A percentile compares a stretch with the other conserved stretches of the same genome.
phyloP scores from a whole-genome alignment of 2,888 invertebrate genomes.

The Sabatieria punctata region DNA sequence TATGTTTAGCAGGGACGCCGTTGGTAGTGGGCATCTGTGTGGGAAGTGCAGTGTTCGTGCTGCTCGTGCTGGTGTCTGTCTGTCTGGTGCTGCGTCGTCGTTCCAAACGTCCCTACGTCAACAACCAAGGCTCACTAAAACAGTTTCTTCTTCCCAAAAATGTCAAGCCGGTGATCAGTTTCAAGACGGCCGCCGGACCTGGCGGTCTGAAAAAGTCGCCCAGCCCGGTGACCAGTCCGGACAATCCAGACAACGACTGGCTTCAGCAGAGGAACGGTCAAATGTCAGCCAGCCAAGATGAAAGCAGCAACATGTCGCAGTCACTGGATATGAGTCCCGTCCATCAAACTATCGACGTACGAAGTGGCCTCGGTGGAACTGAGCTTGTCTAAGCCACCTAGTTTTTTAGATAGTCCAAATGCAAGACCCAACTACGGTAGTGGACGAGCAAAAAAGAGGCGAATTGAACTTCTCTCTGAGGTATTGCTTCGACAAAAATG shows the following conservation, averaged over 20 bases:
- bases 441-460: constrained; percentile 16
- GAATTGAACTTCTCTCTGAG: constrained; percentile 20
- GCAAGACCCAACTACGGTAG: too few relatives aligned
- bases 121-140: constrained; percentile 17
- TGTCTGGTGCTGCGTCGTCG: constrained; percentile 6
- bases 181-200: constrained; percentile 19
- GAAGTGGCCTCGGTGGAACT: too few relatives aligned
- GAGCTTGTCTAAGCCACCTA: too few relatives aligned
- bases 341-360: too few relatives aligned
- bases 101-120: not conserved
- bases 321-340: too few relatives aligned
- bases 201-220: constrained; percentile 21
- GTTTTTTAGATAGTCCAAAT: too few relatives aligned
- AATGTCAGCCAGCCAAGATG: too few relatives aligned
- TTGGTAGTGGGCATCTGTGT: constrained; percentile 3
- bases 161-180: constrained; percentile 14
- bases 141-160: constrained; percentile 13
- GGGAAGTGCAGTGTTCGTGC: constrained; percentile 8
- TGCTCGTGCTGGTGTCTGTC: constrained; percentile 2
- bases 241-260: constrained; percentile 9
- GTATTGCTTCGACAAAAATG: constrained; percentile 21
- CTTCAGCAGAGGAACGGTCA: too few relatives aligned
- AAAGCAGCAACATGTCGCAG: too few relatives aligned
- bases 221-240: constrained; percentile 22
- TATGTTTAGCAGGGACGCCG: constrained; percentile 4